Percentiles rank a stretch among this genome's conserved stretches.
phyloP scores from a whole-genome alignment of 2,797 vertebrate genomes.

The Hippoglossus hippoglossus region DNA sequence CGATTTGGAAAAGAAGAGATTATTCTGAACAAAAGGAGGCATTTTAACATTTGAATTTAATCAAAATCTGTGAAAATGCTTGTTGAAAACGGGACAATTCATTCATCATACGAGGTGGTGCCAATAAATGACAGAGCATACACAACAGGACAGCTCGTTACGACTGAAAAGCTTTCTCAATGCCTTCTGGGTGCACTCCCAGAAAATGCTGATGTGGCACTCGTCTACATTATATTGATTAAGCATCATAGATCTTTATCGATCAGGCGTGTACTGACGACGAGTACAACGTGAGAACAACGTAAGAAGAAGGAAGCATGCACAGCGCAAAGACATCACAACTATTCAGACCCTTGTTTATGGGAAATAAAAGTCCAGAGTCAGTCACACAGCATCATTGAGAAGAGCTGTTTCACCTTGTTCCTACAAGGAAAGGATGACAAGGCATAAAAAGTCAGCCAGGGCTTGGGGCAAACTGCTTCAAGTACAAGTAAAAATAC shows the following conservation, averaged over 20 bases:
- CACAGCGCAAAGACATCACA: neutral
- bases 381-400: neutral
- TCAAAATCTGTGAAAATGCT: neutral
- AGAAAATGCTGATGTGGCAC: slow-evolving; percentile 57
- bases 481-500: slow-evolving; percentile 9
- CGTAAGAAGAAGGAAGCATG: neutral
- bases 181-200: slow-evolving; percentile 13
- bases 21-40: neutral
- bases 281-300: slow-evolving; percentile 24
- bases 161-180: slow-evolving; percentile 21
- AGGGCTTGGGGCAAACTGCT: slow-evolving; percentile 13
- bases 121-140: neutral
- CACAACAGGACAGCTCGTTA: slow-evolving; percentile 21
- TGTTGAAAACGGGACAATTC: neutral
- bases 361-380: neutral
- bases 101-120: accelerated
- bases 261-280: slow-evolving; percentile 51
- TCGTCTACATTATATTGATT: slow-evolving; percentile 69
- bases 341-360: neutral
- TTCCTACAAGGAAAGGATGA: slow-evolving; percentile 46
- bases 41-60: neutral
- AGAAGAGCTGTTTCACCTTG: slow-evolving; percentile 23
- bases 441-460: slow-evolving; percentile 49
- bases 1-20: too few species aligned
- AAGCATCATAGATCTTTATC: slow-evolving; percentile 68